Percentiles rank a stretch among this genome's conserved stretches.
phyloP scores from a whole-genome alignment of 2,797 vertebrate genomes.

The Danio kyathit region DNA sequence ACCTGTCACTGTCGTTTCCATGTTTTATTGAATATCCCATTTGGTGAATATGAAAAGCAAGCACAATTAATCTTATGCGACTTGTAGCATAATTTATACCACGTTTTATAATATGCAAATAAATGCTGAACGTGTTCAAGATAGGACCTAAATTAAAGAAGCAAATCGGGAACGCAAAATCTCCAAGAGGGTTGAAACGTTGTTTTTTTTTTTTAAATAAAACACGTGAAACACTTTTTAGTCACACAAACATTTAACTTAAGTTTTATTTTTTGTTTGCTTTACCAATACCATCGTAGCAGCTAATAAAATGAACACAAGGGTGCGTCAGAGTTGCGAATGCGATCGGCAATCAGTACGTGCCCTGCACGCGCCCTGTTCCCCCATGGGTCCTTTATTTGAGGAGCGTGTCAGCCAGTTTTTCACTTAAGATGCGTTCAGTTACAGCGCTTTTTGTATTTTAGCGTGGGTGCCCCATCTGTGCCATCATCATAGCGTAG shows the following conservation, averaged over 20 bases:
- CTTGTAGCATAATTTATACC: background rate
- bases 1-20: conserved; percentile 11
- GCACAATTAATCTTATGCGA: background rate
- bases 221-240: no score
- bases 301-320: conserved; percentile 28
- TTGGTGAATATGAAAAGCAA: background rate
- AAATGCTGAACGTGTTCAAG: background rate
- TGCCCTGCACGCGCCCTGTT: conserved; percentile 79
- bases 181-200: background rate
- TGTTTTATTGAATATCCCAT: background rate
- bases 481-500: conserved; percentile 63
- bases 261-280: background rate
- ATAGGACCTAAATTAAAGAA: background rate
- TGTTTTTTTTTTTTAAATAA: background rate
- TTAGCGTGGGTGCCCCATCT: conserved; percentile 84
- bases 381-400: conserved; percentile 64
- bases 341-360: conserved; percentile 63
- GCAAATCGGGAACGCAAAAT: background rate
- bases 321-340: conserved; percentile 47
- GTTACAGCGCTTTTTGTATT: conserved; percentile 80
- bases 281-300: no score
- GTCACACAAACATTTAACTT: background rate
- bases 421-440: conserved; percentile 70
- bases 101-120: background rate
- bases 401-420: conserved; percentile 43